phyloP scores from a whole-genome alignment of 2,888 invertebrate species.

The Pachycephus smyrnensis region DNA sequence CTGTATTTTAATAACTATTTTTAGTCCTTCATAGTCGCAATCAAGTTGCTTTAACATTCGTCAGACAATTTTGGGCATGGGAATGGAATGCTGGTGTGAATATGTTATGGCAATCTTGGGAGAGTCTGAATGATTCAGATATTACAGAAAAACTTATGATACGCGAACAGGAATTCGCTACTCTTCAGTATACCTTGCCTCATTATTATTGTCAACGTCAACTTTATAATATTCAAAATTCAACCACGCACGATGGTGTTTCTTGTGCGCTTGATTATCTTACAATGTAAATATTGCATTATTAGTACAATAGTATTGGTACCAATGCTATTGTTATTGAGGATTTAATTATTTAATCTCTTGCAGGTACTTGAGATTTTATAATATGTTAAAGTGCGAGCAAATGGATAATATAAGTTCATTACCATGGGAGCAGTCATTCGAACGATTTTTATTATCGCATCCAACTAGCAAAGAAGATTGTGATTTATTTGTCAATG shows the following conservation, averaged over 20 bases:
- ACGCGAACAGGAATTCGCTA: conserved; percentile 66
- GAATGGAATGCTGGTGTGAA: conserved; percentile 52
- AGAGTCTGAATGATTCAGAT: conserved; percentile 40
- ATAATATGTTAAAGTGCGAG: conserved; percentile 56
- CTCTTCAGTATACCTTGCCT: conserved; percentile 70
- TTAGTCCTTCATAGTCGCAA: conserved; percentile 34
- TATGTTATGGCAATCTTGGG: conserved; percentile 46
- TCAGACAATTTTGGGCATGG: conserved; percentile 60
- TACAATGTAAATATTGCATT: conserved; percentile 68
- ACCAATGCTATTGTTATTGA: not conserved
- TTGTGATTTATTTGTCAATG: conserved; percentile 70
- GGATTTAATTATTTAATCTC: not conserved
- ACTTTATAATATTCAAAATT: conserved; percentile 74
- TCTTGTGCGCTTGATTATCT: conserved; percentile 70
- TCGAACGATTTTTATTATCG: conserved; percentile 73
- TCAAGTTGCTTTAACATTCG: conserved; percentile 41
- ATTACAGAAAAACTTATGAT: conserved; percentile 47
- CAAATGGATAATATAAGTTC: conserved; percentile 62
- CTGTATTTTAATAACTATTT: not conserved
- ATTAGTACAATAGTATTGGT: not conserved
- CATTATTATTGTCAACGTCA: conserved; percentile 69
- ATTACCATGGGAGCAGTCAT: conserved; percentile 74
- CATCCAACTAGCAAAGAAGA: conserved; percentile 77
- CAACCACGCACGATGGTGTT: conserved; percentile 73
- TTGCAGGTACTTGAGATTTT: conserved; percentile 68